Evolutionary conservation across 2,888 invertebrate species (phyloP).

Genomic region (Phengaris arion): DNA sequence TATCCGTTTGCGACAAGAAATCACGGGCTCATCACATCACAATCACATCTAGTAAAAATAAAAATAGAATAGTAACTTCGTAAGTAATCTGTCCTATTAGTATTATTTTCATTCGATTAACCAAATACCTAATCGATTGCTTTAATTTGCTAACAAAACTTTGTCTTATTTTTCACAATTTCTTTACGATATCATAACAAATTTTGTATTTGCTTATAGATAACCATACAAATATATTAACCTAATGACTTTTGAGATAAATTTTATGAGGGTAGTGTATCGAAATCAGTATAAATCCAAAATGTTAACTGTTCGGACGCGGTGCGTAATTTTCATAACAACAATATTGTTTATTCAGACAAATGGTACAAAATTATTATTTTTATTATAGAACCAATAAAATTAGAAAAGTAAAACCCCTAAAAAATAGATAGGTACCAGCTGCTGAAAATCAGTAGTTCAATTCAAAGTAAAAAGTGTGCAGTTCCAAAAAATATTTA

Average conservation of each 20-base stretch:
- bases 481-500: background rate
- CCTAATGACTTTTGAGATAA: constrained; percentile 22
- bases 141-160: background rate
- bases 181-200: constrained; percentile 3
- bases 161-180: background rate
- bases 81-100: too few relatives aligned
- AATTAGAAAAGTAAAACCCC: too few relatives aligned
- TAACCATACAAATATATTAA: constrained; percentile 23
- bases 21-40: too few relatives aligned
- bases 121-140: background rate
- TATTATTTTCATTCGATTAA: too few relatives aligned
- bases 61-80: too few relatives aligned
- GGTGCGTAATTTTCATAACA: constrained; percentile 28
- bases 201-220: background rate
- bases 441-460: too few relatives aligned
- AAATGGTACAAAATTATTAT: constrained; percentile 32
- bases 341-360: constrained; percentile 27
- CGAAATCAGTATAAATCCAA: constrained; percentile 35
- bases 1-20: too few relatives aligned
- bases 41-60: too few relatives aligned
- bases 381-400: background rate
- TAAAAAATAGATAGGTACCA: too few relatives aligned
- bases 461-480: background rate
- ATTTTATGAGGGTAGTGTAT: constrained; percentile 35
- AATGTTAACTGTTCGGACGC: constrained; percentile 34